Percentiles rank a stretch among this genome's conserved stretches.
phyloP scores from a whole-genome alignment of 2,797 vertebrate species.

The Enteromius paludinosus region DNA sequence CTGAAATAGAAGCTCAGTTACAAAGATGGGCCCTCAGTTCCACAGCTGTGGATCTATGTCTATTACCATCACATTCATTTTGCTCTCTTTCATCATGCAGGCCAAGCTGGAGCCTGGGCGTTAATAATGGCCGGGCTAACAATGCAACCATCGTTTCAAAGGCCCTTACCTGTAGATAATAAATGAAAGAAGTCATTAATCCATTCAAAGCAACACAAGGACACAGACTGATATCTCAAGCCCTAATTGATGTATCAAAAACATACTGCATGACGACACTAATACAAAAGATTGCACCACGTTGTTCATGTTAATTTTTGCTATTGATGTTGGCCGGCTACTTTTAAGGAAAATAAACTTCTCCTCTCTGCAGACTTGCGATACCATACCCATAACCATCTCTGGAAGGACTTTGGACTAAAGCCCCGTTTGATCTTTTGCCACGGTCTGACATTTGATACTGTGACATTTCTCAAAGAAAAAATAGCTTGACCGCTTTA shows the following conservation, averaged over 20 bases:
- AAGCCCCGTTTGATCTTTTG: constrained; percentile 28
- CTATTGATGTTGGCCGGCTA: constrained; percentile 43
- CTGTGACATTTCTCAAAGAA: constrained; percentile 29
- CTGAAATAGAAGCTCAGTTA: constrained; percentile 23
- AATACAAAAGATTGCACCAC: constrained; percentile 29
- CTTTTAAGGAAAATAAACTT: constrained; percentile 26
- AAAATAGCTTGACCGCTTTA: constrained; percentile 1
- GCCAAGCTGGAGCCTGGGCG: constrained; percentile 29
- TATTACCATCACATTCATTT: constrained; percentile 39
- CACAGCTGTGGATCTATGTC: constrained; percentile 35
- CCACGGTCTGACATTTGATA: constrained; percentile 40
- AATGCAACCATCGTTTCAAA: constrained; percentile 39
- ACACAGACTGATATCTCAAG: constrained; percentile 22
- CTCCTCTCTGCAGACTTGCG: constrained; percentile 17
- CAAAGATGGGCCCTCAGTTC: constrained; percentile 13
- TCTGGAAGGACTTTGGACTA: constrained; percentile 10
- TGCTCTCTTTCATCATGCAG: constrained; percentile 43
- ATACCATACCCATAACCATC: constrained; percentile 11
- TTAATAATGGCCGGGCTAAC: constrained; percentile 31
- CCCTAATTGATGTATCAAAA: constrained; percentile 38
- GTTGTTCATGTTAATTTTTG: constrained; percentile 42
- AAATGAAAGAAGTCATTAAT: constrained; percentile 38
- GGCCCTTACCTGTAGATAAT: constrained; percentile 29
- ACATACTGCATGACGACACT: constrained; percentile 21
- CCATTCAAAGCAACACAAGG: constrained; percentile 38